phyloP scores from a whole-genome alignment of 1,140 invertebrate genomes.

The Brachionus koreanus region DNA sequence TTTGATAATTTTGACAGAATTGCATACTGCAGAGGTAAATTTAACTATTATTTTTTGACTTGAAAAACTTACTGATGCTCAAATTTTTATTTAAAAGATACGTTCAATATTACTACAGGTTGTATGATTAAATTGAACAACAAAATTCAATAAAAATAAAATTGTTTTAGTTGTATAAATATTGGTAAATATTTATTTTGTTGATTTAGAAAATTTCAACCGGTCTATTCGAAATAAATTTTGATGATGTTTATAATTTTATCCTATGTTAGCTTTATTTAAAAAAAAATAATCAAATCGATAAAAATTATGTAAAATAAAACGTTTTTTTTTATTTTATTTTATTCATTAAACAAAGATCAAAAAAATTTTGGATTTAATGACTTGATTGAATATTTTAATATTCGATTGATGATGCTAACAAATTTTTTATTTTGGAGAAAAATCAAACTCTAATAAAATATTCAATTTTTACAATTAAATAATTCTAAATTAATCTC shows the following conservation, averaged over 20 bases:
- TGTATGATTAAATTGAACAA: neutral
- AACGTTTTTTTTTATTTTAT: too few species aligned
- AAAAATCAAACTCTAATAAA: too few species aligned
- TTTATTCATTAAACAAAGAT: too few species aligned
- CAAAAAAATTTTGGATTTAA: too few species aligned
- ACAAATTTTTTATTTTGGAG: too few species aligned
- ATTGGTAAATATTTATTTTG: neutral
- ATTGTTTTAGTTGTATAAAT: neutral
- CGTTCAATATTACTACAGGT: neutral
- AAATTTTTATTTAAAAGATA: neutral
- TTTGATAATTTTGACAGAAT: constrained; percentile 18
- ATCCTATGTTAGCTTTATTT: neutral
- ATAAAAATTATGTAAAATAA: too few species aligned
- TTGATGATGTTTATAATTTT: neutral
- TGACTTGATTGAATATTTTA: too few species aligned
- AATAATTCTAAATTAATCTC: too few species aligned
- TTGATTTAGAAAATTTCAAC: neutral
- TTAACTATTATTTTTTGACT: neutral
- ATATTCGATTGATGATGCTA: too few species aligned
- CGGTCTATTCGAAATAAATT: neutral
- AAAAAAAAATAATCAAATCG: too few species aligned
- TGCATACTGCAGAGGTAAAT: constrained; percentile 7
- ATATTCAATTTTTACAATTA: too few species aligned
- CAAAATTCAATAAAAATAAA: neutral
- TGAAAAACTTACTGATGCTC: too few species aligned